These are phyloP conservation scores for Tipula lateralis DNA, from an alignment of 2,888 invertebrate species.

Conservation along the genomic window DNA sequence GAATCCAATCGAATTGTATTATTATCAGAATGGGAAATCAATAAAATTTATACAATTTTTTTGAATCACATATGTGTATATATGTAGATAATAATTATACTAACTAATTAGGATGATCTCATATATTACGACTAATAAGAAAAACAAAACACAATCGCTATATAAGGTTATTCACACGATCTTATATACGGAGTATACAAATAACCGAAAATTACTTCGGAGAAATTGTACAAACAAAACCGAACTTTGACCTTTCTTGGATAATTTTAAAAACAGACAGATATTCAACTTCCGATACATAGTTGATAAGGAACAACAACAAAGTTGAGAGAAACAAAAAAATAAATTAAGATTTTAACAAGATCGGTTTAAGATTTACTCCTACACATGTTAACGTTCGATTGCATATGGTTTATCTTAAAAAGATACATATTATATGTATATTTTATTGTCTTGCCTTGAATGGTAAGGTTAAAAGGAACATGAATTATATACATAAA, in stretches of 20 bases:
- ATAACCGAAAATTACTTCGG: background rate
- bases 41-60: background rate
- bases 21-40: background rate
- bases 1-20: background rate
- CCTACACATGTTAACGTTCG: background rate
- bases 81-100: background rate
- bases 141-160: background rate
- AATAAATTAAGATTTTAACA: background rate
- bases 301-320: background rate
- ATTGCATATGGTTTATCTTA: background rate
- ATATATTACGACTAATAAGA: background rate
- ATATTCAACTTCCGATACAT: background rate
- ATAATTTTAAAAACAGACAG: background rate
- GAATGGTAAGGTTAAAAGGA: background rate
- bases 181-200: no score
- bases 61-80: background rate
- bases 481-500: background rate
- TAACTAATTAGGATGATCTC: background rate
- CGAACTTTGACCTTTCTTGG: background rate
- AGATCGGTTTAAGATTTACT: background rate
- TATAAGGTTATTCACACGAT: constrained; percentile 7
- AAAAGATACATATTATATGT: background rate
- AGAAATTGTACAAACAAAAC: background rate
- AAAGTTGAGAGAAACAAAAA: background rate
- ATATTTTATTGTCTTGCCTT: background rate